Evolutionary conservation across 1,140 invertebrate genomes (phyloP).

Genomic region (Cephus cinctus): DNA sequence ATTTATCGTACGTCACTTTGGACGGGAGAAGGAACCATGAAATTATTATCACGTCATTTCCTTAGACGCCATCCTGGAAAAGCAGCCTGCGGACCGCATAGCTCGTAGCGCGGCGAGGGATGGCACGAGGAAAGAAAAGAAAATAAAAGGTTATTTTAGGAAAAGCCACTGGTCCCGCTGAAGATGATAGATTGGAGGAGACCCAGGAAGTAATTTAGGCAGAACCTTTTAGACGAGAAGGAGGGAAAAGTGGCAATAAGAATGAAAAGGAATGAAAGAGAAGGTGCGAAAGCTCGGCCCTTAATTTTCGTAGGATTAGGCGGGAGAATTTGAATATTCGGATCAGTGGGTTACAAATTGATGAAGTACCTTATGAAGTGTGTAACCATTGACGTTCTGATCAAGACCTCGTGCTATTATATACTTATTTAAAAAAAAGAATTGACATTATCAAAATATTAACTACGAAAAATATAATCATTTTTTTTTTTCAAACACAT

Average conservation of each 20-base stretch:
- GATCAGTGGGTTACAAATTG: neutral
- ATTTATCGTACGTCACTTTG: neutral
- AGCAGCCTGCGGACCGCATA: neutral
- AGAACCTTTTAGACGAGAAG: neutral
- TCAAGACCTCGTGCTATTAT: no score
- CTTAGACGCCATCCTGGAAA: slow-evolving; percentile 11
- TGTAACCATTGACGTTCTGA: no score
- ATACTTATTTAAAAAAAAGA: no score
- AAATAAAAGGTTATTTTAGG: slow-evolving; percentile 31
- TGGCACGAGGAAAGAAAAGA: slow-evolving; percentile 16
- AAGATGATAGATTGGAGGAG: slow-evolving; percentile 23
- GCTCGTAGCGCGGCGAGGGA: neutral
- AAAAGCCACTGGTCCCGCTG: slow-evolving; percentile 19
- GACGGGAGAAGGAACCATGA: slow-evolving; percentile 29
- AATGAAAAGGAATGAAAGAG: no score
- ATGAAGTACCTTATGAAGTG: no score
- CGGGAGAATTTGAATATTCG: neutral
- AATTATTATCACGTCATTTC: slow-evolving; percentile 31
- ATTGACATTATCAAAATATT: no score
- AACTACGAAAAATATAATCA: no score
- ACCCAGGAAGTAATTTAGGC: slow-evolving; percentile 6
- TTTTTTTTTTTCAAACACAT: no score
- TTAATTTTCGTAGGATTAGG: neutral
- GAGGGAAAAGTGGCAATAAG: no score
- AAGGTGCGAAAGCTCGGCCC: neutral